phyloP scores from a whole-genome alignment of 2,113 vertebrate species.

The Oostethus manadensis region DNA sequence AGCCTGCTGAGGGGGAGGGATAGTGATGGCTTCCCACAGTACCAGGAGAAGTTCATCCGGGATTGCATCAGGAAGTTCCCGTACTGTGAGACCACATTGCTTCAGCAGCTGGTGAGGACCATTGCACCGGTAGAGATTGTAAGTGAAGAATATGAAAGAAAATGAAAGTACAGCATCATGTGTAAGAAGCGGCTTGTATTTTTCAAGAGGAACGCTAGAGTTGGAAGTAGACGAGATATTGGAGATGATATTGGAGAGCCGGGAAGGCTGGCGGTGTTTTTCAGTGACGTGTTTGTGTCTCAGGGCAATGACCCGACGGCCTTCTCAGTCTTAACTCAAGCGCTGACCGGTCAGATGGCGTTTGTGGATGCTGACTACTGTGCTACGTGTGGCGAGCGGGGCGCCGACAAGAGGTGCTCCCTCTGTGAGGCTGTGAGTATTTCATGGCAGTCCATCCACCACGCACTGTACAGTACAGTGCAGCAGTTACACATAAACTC shows the following conservation, averaged over 20 bases:
- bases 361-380: slow-evolving; percentile 91
- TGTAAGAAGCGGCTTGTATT: neutral
- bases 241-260: no score
- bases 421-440: slow-evolving; percentile 86
- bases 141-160: slow-evolving; percentile 56
- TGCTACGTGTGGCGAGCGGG: slow-evolving; percentile 87
- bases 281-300: neutral
- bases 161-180: neutral
- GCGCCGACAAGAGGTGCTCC: slow-evolving; percentile 87
- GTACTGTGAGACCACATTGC: slow-evolving; percentile 85
- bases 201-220: neutral
- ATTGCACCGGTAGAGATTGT: slow-evolving; percentile 90
- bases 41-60: slow-evolving; percentile 88
- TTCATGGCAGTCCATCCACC: neutral
- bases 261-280: no score
- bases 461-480: no score
- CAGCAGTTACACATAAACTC: no score
- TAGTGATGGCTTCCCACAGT: slow-evolving; percentile 84
- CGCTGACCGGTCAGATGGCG: slow-evolving; percentile 89
- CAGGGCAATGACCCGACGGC: slow-evolving; percentile 91
- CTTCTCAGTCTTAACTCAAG: slow-evolving; percentile 87
- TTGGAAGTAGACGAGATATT: neutral
- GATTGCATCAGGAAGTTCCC: slow-evolving; percentile 92
- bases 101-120: slow-evolving; percentile 92
- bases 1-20: slow-evolving; percentile 88